These are phyloP conservation scores for Caenorhabditis inopinata DNA, from an alignment of 1,140 invertebrate species.

Conservation along the genomic window DNA sequence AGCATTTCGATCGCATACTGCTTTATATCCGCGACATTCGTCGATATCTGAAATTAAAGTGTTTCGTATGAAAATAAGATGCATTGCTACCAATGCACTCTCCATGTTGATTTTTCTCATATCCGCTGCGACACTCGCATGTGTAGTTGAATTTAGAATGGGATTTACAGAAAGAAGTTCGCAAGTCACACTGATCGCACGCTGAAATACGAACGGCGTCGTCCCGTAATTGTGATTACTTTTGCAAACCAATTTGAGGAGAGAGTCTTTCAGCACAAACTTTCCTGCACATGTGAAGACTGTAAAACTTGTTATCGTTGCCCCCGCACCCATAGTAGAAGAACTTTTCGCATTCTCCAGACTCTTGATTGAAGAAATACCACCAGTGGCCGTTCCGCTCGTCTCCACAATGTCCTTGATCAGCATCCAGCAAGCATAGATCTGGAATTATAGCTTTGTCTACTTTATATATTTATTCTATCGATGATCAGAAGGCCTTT, in stretches of 20 bases:
- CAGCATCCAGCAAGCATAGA: constrained; percentile 48
- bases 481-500: not conserved
- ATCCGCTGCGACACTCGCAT: constrained; percentile 57
- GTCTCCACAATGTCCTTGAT: constrained; percentile 50
- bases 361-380: constrained; percentile 55
- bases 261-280: constrained; percentile 57
- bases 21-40: constrained; percentile 48
- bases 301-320: constrained; percentile 59
- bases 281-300: constrained; percentile 54
- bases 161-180: constrained; percentile 56
- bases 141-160: constrained; percentile 58
- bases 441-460: constrained; percentile 6
- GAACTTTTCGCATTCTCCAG: constrained; percentile 52
- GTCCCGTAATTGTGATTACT: not conserved
- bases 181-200: constrained; percentile 55
- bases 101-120: constrained; percentile 49
- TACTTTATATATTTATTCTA: not conserved
- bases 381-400: constrained; percentile 57
- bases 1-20: constrained; percentile 68
- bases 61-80: not conserved
- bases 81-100: constrained; percentile 52
- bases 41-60: constrained; percentile 50
- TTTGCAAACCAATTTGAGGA: constrained; percentile 54
- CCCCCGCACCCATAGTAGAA: constrained; percentile 59
- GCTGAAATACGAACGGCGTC: constrained; percentile 44